Base-by-base conservation (phyloP, 2,113 vertebrate species). In the Gavialis gangeticus region DNA sequence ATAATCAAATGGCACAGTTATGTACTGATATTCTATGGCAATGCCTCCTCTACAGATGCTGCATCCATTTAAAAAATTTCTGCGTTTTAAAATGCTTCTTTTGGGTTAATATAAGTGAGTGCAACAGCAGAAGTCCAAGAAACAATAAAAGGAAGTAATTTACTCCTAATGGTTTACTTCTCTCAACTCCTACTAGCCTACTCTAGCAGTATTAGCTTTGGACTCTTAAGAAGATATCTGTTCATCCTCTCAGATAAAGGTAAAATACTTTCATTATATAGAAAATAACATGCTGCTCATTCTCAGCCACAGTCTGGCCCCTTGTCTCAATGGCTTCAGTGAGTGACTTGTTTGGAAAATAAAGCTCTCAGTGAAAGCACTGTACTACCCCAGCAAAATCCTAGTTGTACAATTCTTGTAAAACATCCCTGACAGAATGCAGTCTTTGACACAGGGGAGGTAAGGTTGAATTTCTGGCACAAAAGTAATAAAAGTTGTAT, bases 231-330 rank as follows among this genome's bases (percentile, higher is more conserved):
- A 5, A 92, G 62, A 92, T n/a, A 27, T 3, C 19, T 76, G 93
- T 63, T 55, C 69, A 81, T 83, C 11, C 75, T 56, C 58, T 88
- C 55, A 89, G 75, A 63, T 1, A 85, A 4, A 27, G 87, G 27
- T 64, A 91, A 93, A 94, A 89, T 88, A 89, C 63, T 96, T 94
- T 91, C 79, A 83, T 73, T 94, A 85, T 37, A 46, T 25, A 46
- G 19, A 46, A 25, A 46, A 46, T 25, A 73, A 24, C 34, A 25
- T 46, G 22, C 11, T 25, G 46, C 34, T 73, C 69, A 73, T 60
- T 73, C 22, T 59, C 57, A 16, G 59, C 88, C 86, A 84, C 46
- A 85, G 64, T 73, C 85, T 56, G 21, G 77, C 84, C n/a, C 64
- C 92, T 17, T 54, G 22, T 10, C 55, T 83, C 1, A 0, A n/a